Conservation (phyloP, 2,113 vertebrate genomes). For the Onychostruthus taczanowskii region DNA sequence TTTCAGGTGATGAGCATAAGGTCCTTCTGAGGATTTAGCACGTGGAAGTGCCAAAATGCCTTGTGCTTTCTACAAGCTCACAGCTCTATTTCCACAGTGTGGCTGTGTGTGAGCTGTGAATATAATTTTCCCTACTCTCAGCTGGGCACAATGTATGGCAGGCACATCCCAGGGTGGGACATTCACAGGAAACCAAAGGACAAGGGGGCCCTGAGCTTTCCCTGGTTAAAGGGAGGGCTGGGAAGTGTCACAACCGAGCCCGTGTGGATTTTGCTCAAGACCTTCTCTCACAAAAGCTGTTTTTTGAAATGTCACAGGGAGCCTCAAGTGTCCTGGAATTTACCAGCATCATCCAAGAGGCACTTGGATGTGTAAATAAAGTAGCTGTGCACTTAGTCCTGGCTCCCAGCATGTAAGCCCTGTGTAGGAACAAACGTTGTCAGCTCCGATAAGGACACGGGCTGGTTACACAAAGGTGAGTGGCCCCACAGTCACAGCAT, state of each 20-base stretch:
- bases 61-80: background rate
- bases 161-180: background rate
- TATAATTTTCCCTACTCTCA: background rate
- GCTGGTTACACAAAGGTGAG: background rate
- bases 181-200: background rate
- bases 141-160: background rate
- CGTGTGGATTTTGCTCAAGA: background rate
- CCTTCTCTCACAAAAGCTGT: background rate
- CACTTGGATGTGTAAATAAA: background rate
- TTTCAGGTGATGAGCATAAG: background rate
- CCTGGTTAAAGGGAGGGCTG: background rate
- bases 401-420: background rate
- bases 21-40: background rate
- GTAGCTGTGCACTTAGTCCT: background rate
- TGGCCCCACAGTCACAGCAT: background rate
- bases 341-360: background rate
- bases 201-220: background rate
- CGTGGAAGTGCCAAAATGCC: background rate
- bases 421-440: background rate
- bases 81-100: background rate
- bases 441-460: background rate
- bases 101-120: fast-evolving
- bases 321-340: background rate
- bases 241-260: background rate
- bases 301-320: background rate